phyloP scores from a whole-genome alignment of 2,888 invertebrate species.

The Adela reaumurella region DNA sequence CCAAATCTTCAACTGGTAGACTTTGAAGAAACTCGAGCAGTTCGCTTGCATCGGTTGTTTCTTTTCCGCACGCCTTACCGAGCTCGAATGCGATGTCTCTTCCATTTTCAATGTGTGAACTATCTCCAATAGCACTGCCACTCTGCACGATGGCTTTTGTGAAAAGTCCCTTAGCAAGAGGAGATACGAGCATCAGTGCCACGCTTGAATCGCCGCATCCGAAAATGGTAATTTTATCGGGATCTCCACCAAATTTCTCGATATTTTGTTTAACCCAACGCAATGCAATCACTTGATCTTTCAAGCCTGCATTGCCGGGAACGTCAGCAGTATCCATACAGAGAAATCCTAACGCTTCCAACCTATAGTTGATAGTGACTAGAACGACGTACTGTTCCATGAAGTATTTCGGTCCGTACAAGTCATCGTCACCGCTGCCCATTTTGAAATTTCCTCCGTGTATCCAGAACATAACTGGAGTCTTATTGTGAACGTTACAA shows the following conservation, averaged over 20 bases:
- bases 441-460: conserved; percentile 27
- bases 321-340: conserved; percentile 31
- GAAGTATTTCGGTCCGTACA: conserved; percentile 35
- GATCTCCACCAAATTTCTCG: conserved; percentile 32
- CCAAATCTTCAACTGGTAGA: conserved; percentile 20
- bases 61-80: conserved; percentile 22
- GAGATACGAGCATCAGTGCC: conserved; percentile 32
- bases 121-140: conserved; percentile 24
- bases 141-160: conserved; percentile 29
- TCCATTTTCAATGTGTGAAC: conserved; percentile 20
- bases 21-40: conserved; percentile 25
- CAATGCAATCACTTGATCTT: conserved; percentile 41
- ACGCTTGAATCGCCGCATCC: conserved; percentile 32
- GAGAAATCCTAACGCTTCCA: conserved; percentile 35
- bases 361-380: conserved; percentile 39
- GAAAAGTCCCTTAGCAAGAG: conserved; percentile 38
- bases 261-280: conserved; percentile 39
- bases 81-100: conserved; percentile 21
- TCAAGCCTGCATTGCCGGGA: conserved; percentile 47
- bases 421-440: conserved; percentile 27
- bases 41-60: conserved; percentile 20
- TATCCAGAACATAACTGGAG: conserved; percentile 28
- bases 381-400: conserved; percentile 29
- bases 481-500: conserved; percentile 12
- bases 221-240: conserved; percentile 34